Base-by-base conservation (phyloP, 2,113 vertebrate species). In the Ciconia boyciana region DNA sequence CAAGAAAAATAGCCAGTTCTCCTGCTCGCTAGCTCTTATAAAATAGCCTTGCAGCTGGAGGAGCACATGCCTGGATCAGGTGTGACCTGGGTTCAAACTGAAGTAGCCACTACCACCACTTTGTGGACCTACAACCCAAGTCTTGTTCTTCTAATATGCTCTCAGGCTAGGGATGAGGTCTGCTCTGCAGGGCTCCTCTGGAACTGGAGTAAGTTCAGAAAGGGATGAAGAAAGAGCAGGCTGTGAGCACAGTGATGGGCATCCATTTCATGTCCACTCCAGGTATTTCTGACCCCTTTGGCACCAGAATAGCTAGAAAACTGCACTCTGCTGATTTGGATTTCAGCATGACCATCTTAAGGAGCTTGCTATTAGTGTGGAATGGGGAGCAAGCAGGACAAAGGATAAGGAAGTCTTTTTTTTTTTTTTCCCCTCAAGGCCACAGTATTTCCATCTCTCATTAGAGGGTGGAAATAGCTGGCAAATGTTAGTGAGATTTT, bases 1-100 rank as follows among this genome's bases (percentile, higher is more conserved):
- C 51, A 32, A 75, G 77, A 55, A 69, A 95, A 96, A 91, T 84
- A 86, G n/a, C 89, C 83, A 48, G 20, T 84, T 88, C 52, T 90
- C 34, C 46, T 80, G 80, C 55, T 96, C 8, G 1, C 48, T 52
- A 55, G 44, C 70, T 84, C 32, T 43, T 10, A 5, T 0, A 65
- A 84, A 91, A 87, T 3, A 76, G 34, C 57, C 70, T 83, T 93
- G 93, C n/a, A 94, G 66, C 57, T 87, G 78, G 44, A 83, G 58
- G 36, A 72, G 44, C 55, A 14, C 2, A 0, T 24, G 71, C 7
- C 62, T 70, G 85, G 11, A 25, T 39, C 68, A 29, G 36, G 15
- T 22, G 24, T 17, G 78, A 48, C 48, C 49, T 31, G 34, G 24
- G 26, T 55, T 84, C n/a, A 52, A 48, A 55, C 13, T 22, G n/a